Base-by-base conservation (phyloP, 2,888 invertebrate species). In the Diplazon laetatorius region DNA sequence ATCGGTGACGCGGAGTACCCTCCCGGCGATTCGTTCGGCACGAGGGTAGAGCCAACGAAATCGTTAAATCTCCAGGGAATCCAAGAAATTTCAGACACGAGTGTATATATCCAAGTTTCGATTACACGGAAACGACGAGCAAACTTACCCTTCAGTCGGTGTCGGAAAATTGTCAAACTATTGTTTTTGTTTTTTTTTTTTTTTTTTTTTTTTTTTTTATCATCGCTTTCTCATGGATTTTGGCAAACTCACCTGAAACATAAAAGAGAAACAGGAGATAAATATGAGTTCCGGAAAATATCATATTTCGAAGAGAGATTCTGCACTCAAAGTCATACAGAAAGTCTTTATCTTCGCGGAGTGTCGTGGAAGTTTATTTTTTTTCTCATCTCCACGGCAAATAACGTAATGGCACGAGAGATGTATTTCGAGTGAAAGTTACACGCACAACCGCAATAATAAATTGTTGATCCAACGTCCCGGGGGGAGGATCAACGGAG, bases 51-150 rank as follows among this genome's bases (percentile, higher is more conserved):
- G 18, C 39, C 6, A 30, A 30, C 55, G 80, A 78, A 85, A 83
- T 85, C 84, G 83, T 85, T 83, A 85, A 85, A 84, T 83, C 83
- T 83, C 82, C 76, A 77, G 76, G 77, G 81, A 79, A 83, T 80
- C 82, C 82, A 74, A 76, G 80, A 71, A 81, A 5, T 84, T 81
- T 66, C 73, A 73, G 76, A 82, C 78, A 78, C n/a, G n/a, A n/a
- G n/a, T n/a, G n/a, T n/a, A n/a, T n/a, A n/a, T n/a, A n/a, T n/a
- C n/a, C n/a, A n/a, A n/a, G n/a, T n/a, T n/a, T n/a, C n/a, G n/a
- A n/a, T n/a, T n/a, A n/a, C n/a, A n/a, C n/a, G n/a, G 6, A 30
- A 30, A 30, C 4, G 14, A n/a, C 30, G n/a, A 44, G 2, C 1
- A 50, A 50, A 52, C 68, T 68, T 52, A 68, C 68, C 68, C 22